Conservation (phyloP, 2,113 vertebrate genomes). For the Equus quagga region DNA sequence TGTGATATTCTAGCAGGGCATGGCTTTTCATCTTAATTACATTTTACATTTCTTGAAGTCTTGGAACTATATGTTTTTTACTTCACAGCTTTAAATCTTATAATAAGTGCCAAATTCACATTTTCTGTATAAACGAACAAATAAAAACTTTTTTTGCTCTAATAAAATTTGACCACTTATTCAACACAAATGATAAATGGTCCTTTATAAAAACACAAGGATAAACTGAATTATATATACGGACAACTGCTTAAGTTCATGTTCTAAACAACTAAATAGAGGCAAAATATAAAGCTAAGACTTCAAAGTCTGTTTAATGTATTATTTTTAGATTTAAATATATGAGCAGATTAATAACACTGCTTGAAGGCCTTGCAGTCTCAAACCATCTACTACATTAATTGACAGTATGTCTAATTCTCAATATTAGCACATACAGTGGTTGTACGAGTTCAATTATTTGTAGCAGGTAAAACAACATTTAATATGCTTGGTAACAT, state of each 20-base stretch:
- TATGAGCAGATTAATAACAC: conserved; percentile 41
- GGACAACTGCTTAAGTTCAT: conserved; percentile 36
- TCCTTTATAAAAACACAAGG: background rate
- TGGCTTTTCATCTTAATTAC: background rate
- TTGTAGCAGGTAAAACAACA: conserved; percentile 76
- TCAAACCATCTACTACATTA: conserved; percentile 55
- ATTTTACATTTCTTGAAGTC: background rate
- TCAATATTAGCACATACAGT: conserved; percentile 60
- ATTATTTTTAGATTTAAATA: conserved; percentile 24
- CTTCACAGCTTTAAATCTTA: background rate
- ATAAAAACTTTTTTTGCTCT: background rate
- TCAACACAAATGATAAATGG: background rate
- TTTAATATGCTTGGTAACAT: conserved; percentile 77
- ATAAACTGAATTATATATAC: background rate
- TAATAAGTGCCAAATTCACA: background rate
- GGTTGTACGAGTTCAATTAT: conserved; percentile 72
- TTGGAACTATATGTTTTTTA: conserved; percentile 5
- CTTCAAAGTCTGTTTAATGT: conserved; percentile 16
- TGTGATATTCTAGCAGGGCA: background rate
- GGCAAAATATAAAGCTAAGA: conserved; percentile 25
- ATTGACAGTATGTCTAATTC: conserved; percentile 63
- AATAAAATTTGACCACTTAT: background rate
- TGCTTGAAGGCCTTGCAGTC: conserved; percentile 11
- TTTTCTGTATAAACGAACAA: background rate
- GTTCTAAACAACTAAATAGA: conserved; percentile 49